These are phyloP conservation scores for Antennarius striatus DNA, from an alignment of 2,113 vertebrate genomes.

Conservation along the genomic window DNA sequence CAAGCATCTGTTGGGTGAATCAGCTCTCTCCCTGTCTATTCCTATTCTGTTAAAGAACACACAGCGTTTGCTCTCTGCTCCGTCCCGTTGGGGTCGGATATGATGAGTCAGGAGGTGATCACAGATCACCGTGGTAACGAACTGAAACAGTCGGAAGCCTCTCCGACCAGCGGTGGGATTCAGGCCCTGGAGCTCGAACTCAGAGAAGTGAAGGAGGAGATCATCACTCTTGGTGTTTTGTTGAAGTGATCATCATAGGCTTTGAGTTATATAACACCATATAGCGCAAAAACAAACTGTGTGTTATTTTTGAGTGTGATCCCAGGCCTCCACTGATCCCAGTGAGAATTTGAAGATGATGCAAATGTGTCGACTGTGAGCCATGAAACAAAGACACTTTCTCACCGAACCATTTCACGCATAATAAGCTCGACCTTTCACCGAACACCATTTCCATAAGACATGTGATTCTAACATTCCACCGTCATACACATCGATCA, in stretches of 20 bases:
- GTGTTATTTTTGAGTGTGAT: conserved; percentile 11
- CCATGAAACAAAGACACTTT: conserved; percentile 48
- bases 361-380: conserved; percentile 14
- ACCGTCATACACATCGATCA: conserved; percentile 19
- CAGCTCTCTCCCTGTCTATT: conserved; percentile 41
- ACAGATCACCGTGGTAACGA: conserved; percentile 50
- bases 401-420: conserved; percentile 49
- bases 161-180: conserved; percentile 43
- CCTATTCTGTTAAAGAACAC: conserved; percentile 51
- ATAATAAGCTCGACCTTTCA: conserved; percentile 59
- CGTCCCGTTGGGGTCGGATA: conserved; percentile 58
- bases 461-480: conserved; percentile 12
- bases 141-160: conserved; percentile 39
- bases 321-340: conserved; percentile 31
- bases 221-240: background rate
- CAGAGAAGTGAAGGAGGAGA: background rate
- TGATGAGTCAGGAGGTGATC: conserved; percentile 49
- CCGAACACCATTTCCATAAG: conserved; percentile 7
- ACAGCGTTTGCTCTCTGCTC: conserved; percentile 40
- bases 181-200: conserved; percentile 18
- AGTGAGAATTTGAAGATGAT: conserved; percentile 42
- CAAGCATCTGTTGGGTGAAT: conserved; percentile 71
- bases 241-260: background rate
- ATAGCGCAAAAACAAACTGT: background rate
- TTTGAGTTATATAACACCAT: conserved; percentile 6